Conservation (phyloP, 37 sponge, comb jelly and placozoan genomes). For the Eunapius fragilis region DNA sequence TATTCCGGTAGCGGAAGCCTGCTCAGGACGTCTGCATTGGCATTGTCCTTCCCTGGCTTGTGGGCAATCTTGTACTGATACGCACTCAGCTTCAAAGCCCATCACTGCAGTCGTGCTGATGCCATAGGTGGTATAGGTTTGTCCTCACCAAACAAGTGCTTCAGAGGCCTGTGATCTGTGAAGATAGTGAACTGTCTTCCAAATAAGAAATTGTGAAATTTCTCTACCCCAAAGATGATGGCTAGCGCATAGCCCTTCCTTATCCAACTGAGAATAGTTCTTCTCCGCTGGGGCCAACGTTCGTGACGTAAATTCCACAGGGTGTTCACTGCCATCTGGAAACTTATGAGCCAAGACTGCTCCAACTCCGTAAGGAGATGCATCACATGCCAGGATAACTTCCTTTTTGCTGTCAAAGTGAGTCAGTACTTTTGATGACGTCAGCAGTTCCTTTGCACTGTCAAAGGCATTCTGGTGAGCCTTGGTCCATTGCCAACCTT, state of each 20-base stretch:
- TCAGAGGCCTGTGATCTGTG: conserved; percentile 29
- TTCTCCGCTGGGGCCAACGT: background rate
- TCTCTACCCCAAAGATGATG: conserved; percentile 8
- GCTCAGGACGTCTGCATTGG: no score
- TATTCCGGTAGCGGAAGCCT: no score
- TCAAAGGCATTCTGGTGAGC: conserved; percentile 33
- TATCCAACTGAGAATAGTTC: conserved; percentile 37
- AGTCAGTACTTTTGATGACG: conserved; percentile 5
- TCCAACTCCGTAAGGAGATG: conserved; percentile 19
- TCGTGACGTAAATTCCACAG: conserved; percentile 38
- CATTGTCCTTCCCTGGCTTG: conserved; percentile 13
- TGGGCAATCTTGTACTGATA: conserved; percentile 16
- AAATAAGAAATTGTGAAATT: conserved; percentile 13
- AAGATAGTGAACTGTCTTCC: conserved; percentile 12
- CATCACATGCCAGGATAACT: conserved; percentile 5
- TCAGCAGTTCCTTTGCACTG: conserved; percentile 14
- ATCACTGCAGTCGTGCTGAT: conserved; percentile 24
- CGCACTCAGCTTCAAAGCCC: conserved; percentile 27
- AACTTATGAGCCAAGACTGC: conserved; percentile 28
- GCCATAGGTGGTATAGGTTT: conserved; percentile 14
- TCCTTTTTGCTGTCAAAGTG: conserved; percentile 40
- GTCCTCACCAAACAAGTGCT: conserved; percentile 14
- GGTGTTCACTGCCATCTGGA: conserved; percentile 32
- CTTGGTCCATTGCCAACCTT: conserved; percentile 23
- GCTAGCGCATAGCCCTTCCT: conserved; percentile 23